phyloP scores from a whole-genome alignment of 1,140 invertebrate genomes.

The Archivesica marissinica region DNA sequence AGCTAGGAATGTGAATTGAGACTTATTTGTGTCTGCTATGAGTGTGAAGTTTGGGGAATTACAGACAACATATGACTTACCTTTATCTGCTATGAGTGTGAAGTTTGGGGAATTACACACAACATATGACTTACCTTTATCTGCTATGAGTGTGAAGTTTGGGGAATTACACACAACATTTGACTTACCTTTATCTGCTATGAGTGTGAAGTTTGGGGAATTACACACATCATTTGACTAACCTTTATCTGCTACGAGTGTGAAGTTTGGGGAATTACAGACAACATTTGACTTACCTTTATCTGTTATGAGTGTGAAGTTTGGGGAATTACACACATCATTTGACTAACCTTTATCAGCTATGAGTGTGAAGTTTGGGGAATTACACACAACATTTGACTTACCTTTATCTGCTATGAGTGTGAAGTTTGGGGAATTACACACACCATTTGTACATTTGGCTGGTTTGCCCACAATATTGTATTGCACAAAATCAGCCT shows the following conservation, averaged over 20 bases:
- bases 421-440: conserved; percentile 84
- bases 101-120: too few species aligned
- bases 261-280: conserved; percentile 85
- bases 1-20: too few species aligned
- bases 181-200: too few species aligned
- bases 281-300: conserved; percentile 87
- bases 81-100: too few species aligned
- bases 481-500: conserved; percentile 88
- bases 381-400: conserved; percentile 87
- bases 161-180: too few species aligned
- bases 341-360: conserved; percentile 84
- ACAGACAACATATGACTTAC: conserved; percentile 87
- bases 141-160: too few species aligned
- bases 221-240: too few species aligned
- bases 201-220: too few species aligned
- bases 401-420: conserved; percentile 83
- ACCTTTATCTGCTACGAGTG: conserved; percentile 83
- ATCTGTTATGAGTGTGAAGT: too few species aligned
- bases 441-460: conserved; percentile 87
- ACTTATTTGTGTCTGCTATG: conserved; percentile 84
- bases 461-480: conserved; percentile 87
- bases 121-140: too few species aligned
- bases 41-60: conserved; percentile 83
- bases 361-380: conserved; percentile 83
- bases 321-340: not conserved